These are phyloP conservation scores for Dryobates pubescens DNA, from an alignment of 2,797 vertebrate genomes.

Conservation along the genomic window DNA sequence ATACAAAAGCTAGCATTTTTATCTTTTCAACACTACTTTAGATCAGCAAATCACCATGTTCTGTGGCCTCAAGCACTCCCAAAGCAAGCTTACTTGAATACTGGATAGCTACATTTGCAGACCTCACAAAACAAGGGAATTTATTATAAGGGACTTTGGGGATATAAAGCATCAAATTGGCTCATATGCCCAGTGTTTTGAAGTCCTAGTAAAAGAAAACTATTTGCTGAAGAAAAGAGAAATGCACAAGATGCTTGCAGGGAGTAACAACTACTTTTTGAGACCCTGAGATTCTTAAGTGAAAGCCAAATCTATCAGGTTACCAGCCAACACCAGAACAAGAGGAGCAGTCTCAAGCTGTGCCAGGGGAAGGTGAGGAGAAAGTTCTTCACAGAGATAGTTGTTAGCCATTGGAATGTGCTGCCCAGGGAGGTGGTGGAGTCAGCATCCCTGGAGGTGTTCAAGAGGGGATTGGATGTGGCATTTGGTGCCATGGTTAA, in stretches of 20 bases:
- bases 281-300: not conserved
- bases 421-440: no score
- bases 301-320: not conserved
- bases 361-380: no score
- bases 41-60: not conserved
- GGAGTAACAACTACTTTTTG: not conserved
- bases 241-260: not conserved
- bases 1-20: not conserved
- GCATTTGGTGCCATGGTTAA: no score
- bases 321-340: not conserved
- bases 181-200: not conserved
- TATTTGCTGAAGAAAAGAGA: not conserved
- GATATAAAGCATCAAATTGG: not conserved
- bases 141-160: not conserved
- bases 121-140: not conserved
- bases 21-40: not conserved
- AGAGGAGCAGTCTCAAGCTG: no score
- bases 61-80: not conserved
- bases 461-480: no score
- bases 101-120: not conserved
- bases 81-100: not conserved
- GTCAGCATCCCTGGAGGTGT: no score
- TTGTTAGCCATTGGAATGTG: no score
- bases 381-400: no score
- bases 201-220: not conserved